These are phyloP conservation scores for Catagonus wagneri DNA, from an alignment of 2,113 vertebrate genomes.

Conservation along the genomic window DNA sequence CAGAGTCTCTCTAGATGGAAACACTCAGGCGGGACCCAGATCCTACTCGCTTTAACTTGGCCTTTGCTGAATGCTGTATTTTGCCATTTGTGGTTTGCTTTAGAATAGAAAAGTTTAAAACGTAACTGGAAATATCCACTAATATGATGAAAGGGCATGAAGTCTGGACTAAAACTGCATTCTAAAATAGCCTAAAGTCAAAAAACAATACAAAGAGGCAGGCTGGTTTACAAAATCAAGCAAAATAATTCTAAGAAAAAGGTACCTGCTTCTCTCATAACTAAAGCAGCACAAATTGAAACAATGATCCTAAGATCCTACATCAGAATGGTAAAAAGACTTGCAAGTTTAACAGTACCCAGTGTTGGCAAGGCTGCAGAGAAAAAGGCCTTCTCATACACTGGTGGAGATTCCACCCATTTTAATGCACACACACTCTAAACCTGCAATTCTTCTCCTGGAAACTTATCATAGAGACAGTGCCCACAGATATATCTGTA, in stretches of 20 bases:
- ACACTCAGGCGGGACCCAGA: background rate
- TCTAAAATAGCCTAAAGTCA: slow-evolving; percentile 32
- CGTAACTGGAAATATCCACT: background rate
- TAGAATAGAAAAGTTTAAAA: background rate
- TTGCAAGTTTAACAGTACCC: background rate
- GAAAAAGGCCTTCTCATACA: background rate
- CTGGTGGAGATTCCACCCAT: background rate
- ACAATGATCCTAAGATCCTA: background rate
- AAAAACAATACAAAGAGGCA: background rate
- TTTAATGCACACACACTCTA: background rate
- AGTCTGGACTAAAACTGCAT: background rate
- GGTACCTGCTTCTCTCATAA: background rate
- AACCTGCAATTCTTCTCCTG: background rate
- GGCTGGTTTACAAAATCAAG: background rate
- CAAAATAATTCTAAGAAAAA: background rate
- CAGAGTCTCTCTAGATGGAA: background rate
- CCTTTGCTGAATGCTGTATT: background rate
- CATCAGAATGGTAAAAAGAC: background rate
- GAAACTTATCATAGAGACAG: background rate
- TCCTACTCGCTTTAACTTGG: background rate
- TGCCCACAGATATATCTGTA: background rate
- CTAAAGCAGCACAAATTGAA: background rate
- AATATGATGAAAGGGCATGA: background rate
- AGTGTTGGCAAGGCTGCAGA: background rate
- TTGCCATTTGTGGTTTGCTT: background rate